Evolutionary conservation across 2,113 vertebrate species (phyloP).

Genomic region (Neoarius graeffei): DNA sequence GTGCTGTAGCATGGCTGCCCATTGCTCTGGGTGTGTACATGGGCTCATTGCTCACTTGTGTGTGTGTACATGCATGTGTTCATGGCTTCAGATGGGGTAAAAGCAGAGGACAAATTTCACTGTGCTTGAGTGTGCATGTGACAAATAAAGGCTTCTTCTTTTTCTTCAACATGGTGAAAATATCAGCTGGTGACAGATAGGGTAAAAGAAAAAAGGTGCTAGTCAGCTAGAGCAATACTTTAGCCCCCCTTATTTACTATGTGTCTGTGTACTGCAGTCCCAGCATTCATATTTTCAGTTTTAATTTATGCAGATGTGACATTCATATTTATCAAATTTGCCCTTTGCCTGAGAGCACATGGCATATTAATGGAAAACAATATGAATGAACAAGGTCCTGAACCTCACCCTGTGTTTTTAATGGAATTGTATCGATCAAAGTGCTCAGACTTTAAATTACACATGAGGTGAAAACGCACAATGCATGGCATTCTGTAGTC

Average conservation of each 20-base stretch:
- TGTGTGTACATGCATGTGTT: no score
- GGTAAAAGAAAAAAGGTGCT: not conserved
- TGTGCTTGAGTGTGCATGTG: no score
- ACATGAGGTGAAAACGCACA: not conserved
- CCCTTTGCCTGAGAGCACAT: constrained; percentile 32
- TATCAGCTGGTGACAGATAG: not conserved
- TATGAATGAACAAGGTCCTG: constrained; percentile 21
- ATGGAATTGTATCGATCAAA: constrained; percentile 23
- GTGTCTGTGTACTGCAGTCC: not conserved
- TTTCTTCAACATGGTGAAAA: not conserved
- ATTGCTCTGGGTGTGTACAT: no score
- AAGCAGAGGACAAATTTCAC: no score
- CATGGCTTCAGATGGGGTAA: no score
- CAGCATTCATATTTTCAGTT: not conserved
- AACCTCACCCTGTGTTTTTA: constrained; percentile 17
- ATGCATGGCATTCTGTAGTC: not conserved
- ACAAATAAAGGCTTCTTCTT: no score
- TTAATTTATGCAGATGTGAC: constrained; percentile 37
- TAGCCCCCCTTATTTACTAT: not conserved
- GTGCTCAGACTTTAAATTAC: constrained; percentile 1
- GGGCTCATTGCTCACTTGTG: no score
- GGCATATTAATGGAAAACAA: constrained; percentile 20
- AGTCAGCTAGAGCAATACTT: not conserved
- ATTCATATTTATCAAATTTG: constrained; percentile 44
- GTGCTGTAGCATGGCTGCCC: no score